Conservation (phyloP, 1,140 invertebrate genomes). For the Gonioctena quinquepunctata region DNA sequence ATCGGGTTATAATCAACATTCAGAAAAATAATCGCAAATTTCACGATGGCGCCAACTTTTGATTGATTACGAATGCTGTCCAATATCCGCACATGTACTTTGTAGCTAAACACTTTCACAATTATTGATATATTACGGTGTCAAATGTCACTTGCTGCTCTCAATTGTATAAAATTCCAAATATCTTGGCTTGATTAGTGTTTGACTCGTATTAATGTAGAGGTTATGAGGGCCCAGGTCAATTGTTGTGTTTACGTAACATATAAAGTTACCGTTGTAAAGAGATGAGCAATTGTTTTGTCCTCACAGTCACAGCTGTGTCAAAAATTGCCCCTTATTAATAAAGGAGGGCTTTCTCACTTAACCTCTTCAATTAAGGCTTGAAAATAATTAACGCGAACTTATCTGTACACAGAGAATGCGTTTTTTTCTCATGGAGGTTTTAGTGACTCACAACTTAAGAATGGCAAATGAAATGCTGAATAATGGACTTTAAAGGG, state of each 20-base stretch:
- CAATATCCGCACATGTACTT: neutral
- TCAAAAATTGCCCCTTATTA: constrained; percentile 35
- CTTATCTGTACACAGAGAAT: neutral
- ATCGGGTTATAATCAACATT: too few relatives aligned
- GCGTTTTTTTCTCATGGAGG: neutral
- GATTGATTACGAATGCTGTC: neutral
- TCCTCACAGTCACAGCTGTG: constrained; percentile 30
- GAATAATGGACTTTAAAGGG: too few relatives aligned
- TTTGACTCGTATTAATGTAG: constrained; percentile 45
- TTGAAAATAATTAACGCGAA: constrained; percentile 16
- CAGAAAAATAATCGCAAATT: neutral
- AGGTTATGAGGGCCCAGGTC: constrained; percentile 40
- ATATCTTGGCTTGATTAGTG: constrained; percentile 29
- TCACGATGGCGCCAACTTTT: neutral
- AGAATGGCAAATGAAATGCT: too few relatives aligned
- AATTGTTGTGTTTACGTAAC: constrained; percentile 47
- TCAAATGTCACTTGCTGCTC: constrained; percentile 35
- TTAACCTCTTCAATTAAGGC: constrained; percentile 4
- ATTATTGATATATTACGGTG: constrained; percentile 14
- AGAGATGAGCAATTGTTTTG: constrained; percentile 33
- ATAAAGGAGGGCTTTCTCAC: constrained; percentile 23
- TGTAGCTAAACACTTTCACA: neutral
- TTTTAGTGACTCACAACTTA: neutral
- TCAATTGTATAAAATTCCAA: constrained; percentile 29
- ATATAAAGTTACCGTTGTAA: constrained; percentile 31